Conservation (phyloP, 2,797 vertebrate genomes). For the Melanotaenia nigrans region DNA sequence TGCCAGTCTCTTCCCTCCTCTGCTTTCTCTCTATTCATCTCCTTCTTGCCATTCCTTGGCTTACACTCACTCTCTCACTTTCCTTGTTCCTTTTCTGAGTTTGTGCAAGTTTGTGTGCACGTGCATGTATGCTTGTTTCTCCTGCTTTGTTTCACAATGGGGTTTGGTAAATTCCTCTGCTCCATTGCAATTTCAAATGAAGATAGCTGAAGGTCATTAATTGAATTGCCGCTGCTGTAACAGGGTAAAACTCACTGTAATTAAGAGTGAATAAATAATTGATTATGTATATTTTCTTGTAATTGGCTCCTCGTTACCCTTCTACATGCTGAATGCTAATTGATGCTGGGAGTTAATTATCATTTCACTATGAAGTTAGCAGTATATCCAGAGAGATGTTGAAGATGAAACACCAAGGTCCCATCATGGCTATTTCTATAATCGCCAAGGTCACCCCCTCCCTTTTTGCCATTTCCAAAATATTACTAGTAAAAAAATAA, state of each 20-base stretch:
- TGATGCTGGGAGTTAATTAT: constrained; percentile 80
- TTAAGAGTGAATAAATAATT: constrained; percentile 87
- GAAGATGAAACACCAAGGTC: constrained; percentile 64
- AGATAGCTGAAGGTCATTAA: constrained; percentile 86
- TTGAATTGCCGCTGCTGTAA: constrained; percentile 78
- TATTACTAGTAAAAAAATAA: constrained; percentile 33
- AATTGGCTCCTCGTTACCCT: constrained; percentile 81
- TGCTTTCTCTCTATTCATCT: constrained; percentile 40
- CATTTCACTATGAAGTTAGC: constrained; percentile 72
- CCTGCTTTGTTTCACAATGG: constrained; percentile 59
- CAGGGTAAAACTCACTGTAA: constrained; percentile 81
- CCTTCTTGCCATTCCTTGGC: constrained; percentile 4
- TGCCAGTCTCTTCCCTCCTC: constrained; percentile 73
- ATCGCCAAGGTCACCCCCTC: constrained; percentile 62
- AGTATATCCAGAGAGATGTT: constrained; percentile 59
- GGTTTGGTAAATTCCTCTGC: constrained; percentile 69
- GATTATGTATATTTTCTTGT: constrained; percentile 83
- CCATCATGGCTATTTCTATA: constrained; percentile 52
- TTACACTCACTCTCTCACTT: constrained; percentile 21
- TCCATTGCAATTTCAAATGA: constrained; percentile 76
- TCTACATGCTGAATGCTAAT: constrained; percentile 80
- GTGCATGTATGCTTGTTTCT: constrained; percentile 32
- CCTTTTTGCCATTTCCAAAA: constrained; percentile 26
- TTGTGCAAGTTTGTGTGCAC: constrained; percentile 15
- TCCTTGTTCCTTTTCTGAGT: constrained; percentile 16